Percentiles rank a stretch among this genome's conserved stretches.
Evolutionary conservation across 2,797 vertebrate species (phyloP).

Genomic region (Sebastolobus altivelis): DNA sequence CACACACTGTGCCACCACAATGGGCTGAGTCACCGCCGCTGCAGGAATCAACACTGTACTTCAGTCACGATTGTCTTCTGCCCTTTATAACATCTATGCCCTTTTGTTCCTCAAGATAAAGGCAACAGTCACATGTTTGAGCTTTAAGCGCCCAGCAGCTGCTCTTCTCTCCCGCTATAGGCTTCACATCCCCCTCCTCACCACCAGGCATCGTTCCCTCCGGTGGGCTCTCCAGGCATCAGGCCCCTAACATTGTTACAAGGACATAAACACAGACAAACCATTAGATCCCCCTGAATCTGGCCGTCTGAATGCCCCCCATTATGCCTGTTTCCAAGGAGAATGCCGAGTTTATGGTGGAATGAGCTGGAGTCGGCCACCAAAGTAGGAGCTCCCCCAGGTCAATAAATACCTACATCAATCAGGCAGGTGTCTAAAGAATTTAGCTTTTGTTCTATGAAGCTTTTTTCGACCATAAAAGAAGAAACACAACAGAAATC

Average conservation of each 20-base stretch:
- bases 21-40: slow-evolving; percentile 73
- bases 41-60: slow-evolving; percentile 84
- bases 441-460: slow-evolving; percentile 47
- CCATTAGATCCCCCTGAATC: slow-evolving; percentile 89
- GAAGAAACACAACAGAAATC: slow-evolving; percentile 11
- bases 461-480: slow-evolving; percentile 26
- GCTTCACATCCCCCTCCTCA: slow-evolving; percentile 67
- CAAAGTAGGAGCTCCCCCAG: slow-evolving; percentile 64
- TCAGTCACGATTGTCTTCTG: slow-evolving; percentile 83
- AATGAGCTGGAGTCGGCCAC: slow-evolving; percentile 83
- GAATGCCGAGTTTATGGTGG: slow-evolving; percentile 75
- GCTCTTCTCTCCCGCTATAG: slow-evolving; percentile 74
- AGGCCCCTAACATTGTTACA: slow-evolving; percentile 87
- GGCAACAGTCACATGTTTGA: slow-evolving; percentile 86
- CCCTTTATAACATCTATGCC: slow-evolving; percentile 80
- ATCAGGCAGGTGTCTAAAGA: slow-evolving; percentile 67
- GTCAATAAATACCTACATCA: slow-evolving; percentile 63
- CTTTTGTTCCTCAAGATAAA: slow-evolving; percentile 85
- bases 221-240: slow-evolving; percentile 69
- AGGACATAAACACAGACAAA: slow-evolving; percentile 90
- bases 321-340: slow-evolving; percentile 87
- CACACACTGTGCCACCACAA: slow-evolving; percentile 80
- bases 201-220: slow-evolving; percentile 63
- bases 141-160: slow-evolving; percentile 83
- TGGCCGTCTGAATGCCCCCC: slow-evolving; percentile 85